Evolutionary conservation across 2,888 invertebrate species (phyloP), one percentile per base, ranked within the genome.

Genomic region (Sisyra terminalis): DNA sequence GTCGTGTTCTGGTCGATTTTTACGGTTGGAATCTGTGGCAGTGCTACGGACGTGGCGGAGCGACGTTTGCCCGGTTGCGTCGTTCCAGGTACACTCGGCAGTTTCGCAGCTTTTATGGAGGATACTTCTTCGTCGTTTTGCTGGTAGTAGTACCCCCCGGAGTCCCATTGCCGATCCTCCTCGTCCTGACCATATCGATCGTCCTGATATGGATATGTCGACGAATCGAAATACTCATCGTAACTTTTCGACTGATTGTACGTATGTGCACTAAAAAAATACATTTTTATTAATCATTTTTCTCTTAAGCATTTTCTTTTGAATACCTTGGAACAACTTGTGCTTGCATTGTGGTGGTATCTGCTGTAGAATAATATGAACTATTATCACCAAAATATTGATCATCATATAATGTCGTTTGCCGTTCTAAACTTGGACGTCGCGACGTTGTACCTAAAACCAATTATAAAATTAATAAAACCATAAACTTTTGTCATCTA

Each of bases 401-500:
- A 54, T 85, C 84, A 57, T 83, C 82, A 54, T 82, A 84, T 52
- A 84, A 61, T 35, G 84, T 84, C 47, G 74, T 76, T 63, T 86
- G 86, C 53, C 85, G 70, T 60, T 85, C 86, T 54, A 86, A 65
- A 60, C 84, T 84, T 46, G 82, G 82, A 56, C 80, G 70, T 55
- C 83, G 64, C 13, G 52, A 61, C 51, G 64, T 58, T 58, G 58
- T 55, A 48, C 56, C 61, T 60, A 53, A 48, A 52, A 50, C 32
- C 39, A 46, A 45, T 32, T 45, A 44, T 35, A 17, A n/a, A 41
- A 11, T n/a, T 32, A 11, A 11, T n/a, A n/a, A n/a, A n/a, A n/a
- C n/a, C n/a, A n/a, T n/a, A n/a, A n/a, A n/a, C n/a, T n/a, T n/a
- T n/a, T n/a, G n/a, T n/a, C n/a, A n/a, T n/a, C n/a, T n/a, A n/a